A percentile compares a stretch with the other conserved stretches of the same genome.
Evolutionary conservation across 53 echinoderm and acorn worm species (phyloP).

Genomic region (Astropecten irregularis): DNA sequence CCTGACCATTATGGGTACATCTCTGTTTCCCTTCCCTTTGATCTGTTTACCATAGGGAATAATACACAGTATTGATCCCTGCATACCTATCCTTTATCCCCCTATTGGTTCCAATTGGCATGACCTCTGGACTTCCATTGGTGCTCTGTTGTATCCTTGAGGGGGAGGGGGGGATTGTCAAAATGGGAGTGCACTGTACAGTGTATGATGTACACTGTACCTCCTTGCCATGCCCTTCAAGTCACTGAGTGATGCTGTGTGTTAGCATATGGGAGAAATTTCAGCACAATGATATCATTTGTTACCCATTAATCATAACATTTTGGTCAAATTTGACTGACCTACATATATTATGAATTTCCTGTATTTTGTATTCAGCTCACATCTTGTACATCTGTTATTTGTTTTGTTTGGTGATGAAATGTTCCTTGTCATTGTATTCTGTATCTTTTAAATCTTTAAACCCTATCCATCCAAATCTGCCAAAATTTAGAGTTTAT

Average conservation of each 20-base stretch:
- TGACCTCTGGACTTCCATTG: not conserved
- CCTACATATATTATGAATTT: not conserved
- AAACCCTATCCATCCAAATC: too few species aligned
- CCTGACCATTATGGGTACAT: too few species aligned
- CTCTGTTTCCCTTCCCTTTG: not conserved
- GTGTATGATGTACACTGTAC: not conserved
- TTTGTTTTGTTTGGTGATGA: too few species aligned
- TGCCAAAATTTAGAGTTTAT: too few species aligned
- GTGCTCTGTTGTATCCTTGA: slow-evolving; percentile 10
- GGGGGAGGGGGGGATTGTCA: not conserved
- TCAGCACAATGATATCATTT: not conserved
- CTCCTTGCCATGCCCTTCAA: too few species aligned
- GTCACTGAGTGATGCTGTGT: not conserved
- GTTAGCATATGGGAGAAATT: not conserved
- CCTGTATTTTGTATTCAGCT: too few species aligned
- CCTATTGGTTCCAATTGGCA: slow-evolving; percentile 16
- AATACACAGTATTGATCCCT: slow-evolving; percentile 2
- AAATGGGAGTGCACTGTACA: not conserved
- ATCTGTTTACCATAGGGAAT: not conserved
- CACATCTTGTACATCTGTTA: too few species aligned
- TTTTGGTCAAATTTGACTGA: slow-evolving; percentile 3
- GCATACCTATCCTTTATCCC: not conserved
- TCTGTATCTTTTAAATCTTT: too few species aligned
- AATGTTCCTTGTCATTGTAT: too few species aligned
- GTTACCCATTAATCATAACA: not conserved